Conservation (phyloP, 2,113 vertebrate genomes). For the Cyanistes caeruleus region DNA sequence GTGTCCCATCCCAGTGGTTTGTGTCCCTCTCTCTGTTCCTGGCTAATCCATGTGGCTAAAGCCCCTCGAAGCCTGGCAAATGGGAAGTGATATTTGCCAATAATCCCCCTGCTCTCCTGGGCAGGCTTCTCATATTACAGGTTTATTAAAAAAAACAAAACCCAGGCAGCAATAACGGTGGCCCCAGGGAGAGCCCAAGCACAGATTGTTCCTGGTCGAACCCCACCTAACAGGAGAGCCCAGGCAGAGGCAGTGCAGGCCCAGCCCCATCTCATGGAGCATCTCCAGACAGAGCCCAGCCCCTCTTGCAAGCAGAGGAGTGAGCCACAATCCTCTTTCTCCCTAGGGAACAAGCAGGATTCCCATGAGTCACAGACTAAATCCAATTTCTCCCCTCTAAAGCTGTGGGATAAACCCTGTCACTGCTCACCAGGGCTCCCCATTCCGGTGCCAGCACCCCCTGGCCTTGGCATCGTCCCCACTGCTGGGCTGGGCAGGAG, state of each 20-base stretch:
- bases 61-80: conserved; percentile 29
- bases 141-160: conserved; percentile 66
- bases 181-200: not conserved
- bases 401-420: not conserved
- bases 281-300: not conserved
- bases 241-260: not conserved
- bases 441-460: rapidly evolving
- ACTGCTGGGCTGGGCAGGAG: not conserved
- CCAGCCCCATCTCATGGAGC: rapidly evolving
- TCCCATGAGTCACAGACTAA: not conserved
- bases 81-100: conserved; percentile 57
- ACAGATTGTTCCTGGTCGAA: not conserved
- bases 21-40: not conserved
- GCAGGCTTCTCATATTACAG: conserved; percentile 50
- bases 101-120: conserved; percentile 52
- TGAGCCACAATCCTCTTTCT: not conserved
- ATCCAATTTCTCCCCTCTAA: not conserved
- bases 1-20: not conserved
- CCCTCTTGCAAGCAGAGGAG: not conserved
- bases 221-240: not conserved
- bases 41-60: conserved; percentile 6
- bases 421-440: not conserved
- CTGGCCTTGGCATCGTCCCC: not conserved
- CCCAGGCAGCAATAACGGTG: conserved; percentile 23
- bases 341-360: not conserved